Evolutionary conservation across 1,140 invertebrate genomes (phyloP).

Genomic region (Drosophila insularis): DNA sequence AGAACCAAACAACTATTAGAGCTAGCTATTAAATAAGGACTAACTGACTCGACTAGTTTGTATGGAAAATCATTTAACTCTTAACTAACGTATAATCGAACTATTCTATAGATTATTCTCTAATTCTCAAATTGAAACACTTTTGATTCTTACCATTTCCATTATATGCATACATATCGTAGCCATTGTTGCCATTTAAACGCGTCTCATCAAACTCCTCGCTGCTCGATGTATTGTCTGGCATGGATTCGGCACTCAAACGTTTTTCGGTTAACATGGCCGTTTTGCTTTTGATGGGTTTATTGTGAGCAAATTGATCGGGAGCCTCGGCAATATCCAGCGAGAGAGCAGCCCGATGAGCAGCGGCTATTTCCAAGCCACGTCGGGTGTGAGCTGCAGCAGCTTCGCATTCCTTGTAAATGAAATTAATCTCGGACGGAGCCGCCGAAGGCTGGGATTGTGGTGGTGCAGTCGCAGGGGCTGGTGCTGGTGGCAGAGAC

Average conservation of each 20-base stretch:
- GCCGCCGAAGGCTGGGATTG: conserved; percentile 42
- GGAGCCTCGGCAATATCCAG: conserved; percentile 66
- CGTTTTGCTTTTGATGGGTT: conserved; percentile 61
- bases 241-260: conserved; percentile 70
- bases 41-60: too few species aligned
- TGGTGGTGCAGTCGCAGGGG: conserved; percentile 29
- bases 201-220: conserved; percentile 71
- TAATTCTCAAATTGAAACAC: too few species aligned
- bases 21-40: too few species aligned
- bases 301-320: conserved; percentile 46
- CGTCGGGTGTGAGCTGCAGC: conserved; percentile 51
- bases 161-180: conserved; percentile 61
- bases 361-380: conserved; percentile 59
- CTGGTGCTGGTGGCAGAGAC: conserved; percentile 36
- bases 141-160: conserved; percentile 82
- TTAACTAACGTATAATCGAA: too few species aligned
- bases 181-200: conserved; percentile 57
- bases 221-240: conserved; percentile 70
- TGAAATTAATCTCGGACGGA: conserved; percentile 52
- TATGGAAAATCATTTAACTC: too few species aligned
- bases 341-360: conserved; percentile 59
- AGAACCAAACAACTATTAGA: too few species aligned
- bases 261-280: conserved; percentile 70
- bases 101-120: too few species aligned
- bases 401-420: conserved; percentile 67